phyloP scores from a whole-genome alignment of 2,888 invertebrate species.

The Drosophila kokeensis region DNA sequence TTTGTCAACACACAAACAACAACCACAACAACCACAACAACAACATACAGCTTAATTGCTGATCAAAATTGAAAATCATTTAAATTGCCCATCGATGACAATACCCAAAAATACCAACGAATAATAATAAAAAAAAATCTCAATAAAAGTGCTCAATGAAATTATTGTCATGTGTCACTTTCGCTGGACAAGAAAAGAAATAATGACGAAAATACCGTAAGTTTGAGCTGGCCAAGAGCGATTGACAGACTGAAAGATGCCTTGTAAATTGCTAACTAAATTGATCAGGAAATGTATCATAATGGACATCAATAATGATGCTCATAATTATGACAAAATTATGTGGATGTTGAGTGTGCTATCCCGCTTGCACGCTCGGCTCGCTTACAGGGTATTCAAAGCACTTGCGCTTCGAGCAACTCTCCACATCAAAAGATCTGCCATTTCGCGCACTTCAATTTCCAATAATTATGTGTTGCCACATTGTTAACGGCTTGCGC shows the following conservation, averaged over 20 bases:
- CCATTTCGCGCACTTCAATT: background rate
- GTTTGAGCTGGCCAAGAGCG: background rate
- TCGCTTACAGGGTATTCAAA: conserved; percentile 18
- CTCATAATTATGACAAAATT: background rate
- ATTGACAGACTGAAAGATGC: background rate
- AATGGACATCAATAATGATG: background rate
- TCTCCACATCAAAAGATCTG: background rate
- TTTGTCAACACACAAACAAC: conserved; percentile 27
- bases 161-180: conserved; percentile 24
- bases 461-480: conserved; percentile 25
- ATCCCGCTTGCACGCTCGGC: background rate
- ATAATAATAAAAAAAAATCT: background rate
- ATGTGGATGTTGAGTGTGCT: background rate
- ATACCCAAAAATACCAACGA: conserved; percentile 10
- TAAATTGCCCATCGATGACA: conserved; percentile 42
- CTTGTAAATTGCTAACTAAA: background rate
- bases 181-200: conserved; percentile 13
- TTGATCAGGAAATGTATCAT: background rate
- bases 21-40: background rate
- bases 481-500: conserved; percentile 20
- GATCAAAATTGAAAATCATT: conserved; percentile 51
- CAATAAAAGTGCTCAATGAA: background rate
- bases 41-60: conserved; percentile 40
- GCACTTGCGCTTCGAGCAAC: background rate
- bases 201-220: background rate